Base-by-base conservation (phyloP, 1,140 invertebrate species). In the Hermatobates lingyangjiaoensis region DNA sequence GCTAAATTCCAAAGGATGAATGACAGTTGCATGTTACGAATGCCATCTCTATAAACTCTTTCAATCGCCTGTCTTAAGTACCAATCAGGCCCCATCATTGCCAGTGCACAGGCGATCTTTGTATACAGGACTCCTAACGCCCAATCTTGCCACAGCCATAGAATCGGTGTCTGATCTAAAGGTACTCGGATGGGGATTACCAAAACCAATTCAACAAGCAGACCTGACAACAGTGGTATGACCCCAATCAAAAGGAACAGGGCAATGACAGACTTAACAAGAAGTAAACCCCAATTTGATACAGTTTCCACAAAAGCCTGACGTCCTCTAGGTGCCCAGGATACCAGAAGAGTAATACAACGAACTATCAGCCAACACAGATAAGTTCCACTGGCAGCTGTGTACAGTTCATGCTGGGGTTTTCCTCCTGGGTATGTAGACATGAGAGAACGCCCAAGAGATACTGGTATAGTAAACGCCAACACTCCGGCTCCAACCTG, bases 71-170 rank as follows among this genome's bases (percentile, higher is more conserved):
- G 70, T 44, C 91, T 82, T 49, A 98, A 69, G 63, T 81, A 80
- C 83, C 92, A 97, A 63, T 97, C 91, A 0, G 93, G 94, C 0
- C 91, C 91, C 89, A 98, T 97, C 75, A 98, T 85, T 0, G 88
- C 91, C 2, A 95, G 69, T 1, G 90, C 94, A 59, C 89, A 93
- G n/a, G 92, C 83, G 52, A 98, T 97, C 71, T 98, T 98, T 1
- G 91, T 94, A 63, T 97, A 95, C 0, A 98, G 70, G 5, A 98
- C 88, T 12, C 95, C 94, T 3, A 97, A 69, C 0, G 91, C 91
- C 92, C 91, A 98, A 68, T 96, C 89, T 73, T 95, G 82, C 82
- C 83, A 87, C n/a, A 94, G 77, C 63, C 94, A 97, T 46, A 93
- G 76, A 4, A 98, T 80, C 0, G 94, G 93, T 18, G 90, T 91